phyloP scores from a whole-genome alignment of 53 echinoderm and acorn worm genomes.

The Henricia sp. region DNA sequence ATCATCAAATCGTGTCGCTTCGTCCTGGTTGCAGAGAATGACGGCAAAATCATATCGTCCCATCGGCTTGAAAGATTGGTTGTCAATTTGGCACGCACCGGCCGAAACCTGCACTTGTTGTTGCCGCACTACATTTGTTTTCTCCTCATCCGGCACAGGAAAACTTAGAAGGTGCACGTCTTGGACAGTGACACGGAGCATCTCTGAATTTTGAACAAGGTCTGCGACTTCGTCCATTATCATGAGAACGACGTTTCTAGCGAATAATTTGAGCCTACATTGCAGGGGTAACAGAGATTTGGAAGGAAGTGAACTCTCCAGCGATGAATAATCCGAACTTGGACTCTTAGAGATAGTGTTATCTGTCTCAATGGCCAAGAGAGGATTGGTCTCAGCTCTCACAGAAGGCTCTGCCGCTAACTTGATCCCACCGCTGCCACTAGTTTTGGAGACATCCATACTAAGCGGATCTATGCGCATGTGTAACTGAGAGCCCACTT shows the following conservation, averaged over 20 bases:
- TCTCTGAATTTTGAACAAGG: conserved; percentile 56
- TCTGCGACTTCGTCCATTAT: conserved; percentile 74
- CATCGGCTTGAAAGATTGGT: conserved; percentile 66
- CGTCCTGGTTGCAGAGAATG: conserved; percentile 61
- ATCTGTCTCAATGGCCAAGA: conserved; percentile 17
- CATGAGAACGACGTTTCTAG: conserved; percentile 46
- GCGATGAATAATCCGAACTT: not conserved
- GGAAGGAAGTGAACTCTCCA: not conserved
- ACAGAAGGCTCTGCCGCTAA: conserved; percentile 21
- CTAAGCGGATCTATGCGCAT: conserved; percentile 80
- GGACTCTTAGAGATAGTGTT: not conserved
- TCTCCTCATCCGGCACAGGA: conserved; percentile 45
- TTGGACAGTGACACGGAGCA: conserved; percentile 66
- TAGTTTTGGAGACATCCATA: conserved; percentile 69
- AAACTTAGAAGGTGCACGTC: conserved; percentile 59
- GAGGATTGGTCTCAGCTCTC: conserved; percentile 9
- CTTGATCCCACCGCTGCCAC: conserved; percentile 21
- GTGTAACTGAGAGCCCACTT: conserved; percentile 75
- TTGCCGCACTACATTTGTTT: conserved; percentile 13
- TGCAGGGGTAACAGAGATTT: not conserved
- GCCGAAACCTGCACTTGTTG: conserved; percentile 43
- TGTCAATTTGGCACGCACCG: conserved; percentile 77
- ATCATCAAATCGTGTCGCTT: not conserved
- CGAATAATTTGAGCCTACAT: conserved; percentile 29
- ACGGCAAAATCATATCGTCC: conserved; percentile 92